Evolutionary conservation across 1,140 invertebrate species (phyloP).

Genomic region (Lutraria rhynchaena): DNA sequence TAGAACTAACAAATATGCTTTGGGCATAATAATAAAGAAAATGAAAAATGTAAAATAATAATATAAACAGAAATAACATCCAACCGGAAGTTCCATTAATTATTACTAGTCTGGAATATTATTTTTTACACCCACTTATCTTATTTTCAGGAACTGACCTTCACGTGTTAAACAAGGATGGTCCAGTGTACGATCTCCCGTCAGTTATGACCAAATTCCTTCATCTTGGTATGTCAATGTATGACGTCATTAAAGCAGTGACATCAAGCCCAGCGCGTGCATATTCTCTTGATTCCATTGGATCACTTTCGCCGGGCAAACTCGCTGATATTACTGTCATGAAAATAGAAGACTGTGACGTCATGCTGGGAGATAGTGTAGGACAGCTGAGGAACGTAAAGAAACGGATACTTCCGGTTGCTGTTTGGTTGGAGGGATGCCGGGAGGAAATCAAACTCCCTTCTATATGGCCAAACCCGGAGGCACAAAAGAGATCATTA

Average conservation of each 20-base stretch:
- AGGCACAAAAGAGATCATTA: constrained; percentile 35
- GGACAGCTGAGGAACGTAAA: constrained; percentile 65
- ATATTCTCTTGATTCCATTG: constrained; percentile 61
- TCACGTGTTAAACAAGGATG: constrained; percentile 68
- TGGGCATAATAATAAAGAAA: too few relatives aligned
- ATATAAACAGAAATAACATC: too few relatives aligned
- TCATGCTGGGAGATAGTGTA: constrained; percentile 69
- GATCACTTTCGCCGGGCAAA: constrained; percentile 70
- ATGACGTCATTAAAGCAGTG: constrained; percentile 71
- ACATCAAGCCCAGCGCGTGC: constrained; percentile 72
- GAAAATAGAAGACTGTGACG: constrained; percentile 64
- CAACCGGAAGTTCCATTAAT: too few relatives aligned
- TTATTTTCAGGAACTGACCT: constrained; percentile 74
- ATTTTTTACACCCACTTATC: too few relatives aligned
- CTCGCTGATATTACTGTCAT: constrained; percentile 75
- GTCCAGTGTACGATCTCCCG: constrained; percentile 75
- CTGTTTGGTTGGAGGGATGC: constrained; percentile 71
- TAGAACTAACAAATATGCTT: too few relatives aligned
- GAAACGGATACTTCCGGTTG: constrained; percentile 68
- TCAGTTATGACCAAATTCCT: constrained; percentile 77
- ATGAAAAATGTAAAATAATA: too few relatives aligned
- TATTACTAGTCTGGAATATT: too few relatives aligned
- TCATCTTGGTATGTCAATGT: constrained; percentile 76
- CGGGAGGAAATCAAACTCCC: constrained; percentile 55
- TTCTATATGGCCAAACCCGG: constrained; percentile 62